Evolutionary conservation across 2,113 vertebrate species (phyloP).

Genomic region (Trichechus manatus): DNA sequence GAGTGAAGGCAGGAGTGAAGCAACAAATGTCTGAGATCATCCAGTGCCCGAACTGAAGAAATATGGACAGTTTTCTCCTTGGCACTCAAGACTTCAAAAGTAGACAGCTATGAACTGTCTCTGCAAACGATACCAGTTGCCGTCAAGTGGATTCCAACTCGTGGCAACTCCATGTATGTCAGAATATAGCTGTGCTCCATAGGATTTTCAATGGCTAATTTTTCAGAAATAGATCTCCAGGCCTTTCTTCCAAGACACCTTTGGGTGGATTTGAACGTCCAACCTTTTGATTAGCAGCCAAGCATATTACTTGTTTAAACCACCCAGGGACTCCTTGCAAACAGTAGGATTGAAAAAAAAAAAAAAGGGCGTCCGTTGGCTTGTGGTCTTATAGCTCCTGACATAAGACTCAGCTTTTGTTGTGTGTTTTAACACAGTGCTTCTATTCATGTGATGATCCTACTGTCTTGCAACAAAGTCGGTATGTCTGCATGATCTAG

Average conservation of each 20-base stretch:
- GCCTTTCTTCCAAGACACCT: neutral
- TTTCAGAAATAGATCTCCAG: neutral
- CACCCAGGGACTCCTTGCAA: neutral
- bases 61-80: neutral
- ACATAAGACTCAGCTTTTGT: neutral
- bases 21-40: neutral
- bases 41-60: neutral
- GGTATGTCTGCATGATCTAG: fast-evolving
- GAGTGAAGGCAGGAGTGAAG: neutral
- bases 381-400: neutral
- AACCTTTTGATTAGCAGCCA: neutral
- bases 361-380: neutral
- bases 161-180: neutral
- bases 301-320: neutral
- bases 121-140: neutral
- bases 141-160: neutral
- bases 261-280: neutral
- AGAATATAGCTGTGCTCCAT: neutral
- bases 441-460: neutral
- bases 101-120: neutral
- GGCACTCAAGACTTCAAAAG: neutral
- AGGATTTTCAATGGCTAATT: neutral
- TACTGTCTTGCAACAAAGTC: neutral
- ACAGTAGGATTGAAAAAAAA: neutral
- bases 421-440: fast-evolving